Percentiles rank a stretch among this genome's conserved stretches.
Evolutionary conservation across 2,888 invertebrate genomes (phyloP).

Genomic region (Tupiocoris notatus): DNA sequence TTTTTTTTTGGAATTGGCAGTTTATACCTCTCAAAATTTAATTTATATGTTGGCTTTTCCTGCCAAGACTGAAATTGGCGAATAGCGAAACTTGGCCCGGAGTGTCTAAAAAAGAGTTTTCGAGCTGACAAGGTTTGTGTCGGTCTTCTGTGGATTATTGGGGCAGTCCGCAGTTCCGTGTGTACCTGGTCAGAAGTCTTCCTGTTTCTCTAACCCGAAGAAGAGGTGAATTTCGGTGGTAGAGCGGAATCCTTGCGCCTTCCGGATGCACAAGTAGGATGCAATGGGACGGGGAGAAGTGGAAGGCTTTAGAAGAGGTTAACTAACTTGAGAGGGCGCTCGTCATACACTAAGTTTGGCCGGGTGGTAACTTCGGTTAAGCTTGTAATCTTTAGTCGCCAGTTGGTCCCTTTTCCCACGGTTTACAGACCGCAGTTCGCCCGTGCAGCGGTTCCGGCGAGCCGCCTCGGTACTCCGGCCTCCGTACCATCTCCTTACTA

Average conservation of each 20-base stretch:
- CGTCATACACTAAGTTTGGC: slow-evolving; percentile 41
- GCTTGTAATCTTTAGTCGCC: slow-evolving; percentile 43
- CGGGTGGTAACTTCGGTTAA: slow-evolving; percentile 37
- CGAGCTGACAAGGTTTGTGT: not conserved
- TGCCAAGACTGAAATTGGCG: too few relatives aligned
- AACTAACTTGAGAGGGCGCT: slow-evolving; percentile 36
- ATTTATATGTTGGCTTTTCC: too few relatives aligned
- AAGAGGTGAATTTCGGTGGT: not conserved
- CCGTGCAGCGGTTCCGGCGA: slow-evolving; percentile 1
- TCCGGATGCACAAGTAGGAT: not conserved
- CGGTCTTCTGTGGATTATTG: not conserved
- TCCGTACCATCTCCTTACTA: not conserved
- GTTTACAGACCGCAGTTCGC: slow-evolving; percentile 32
- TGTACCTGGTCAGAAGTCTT: not conserved
- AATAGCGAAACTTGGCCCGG: too few relatives aligned
- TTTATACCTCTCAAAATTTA: too few relatives aligned
- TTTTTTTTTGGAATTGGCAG: too few relatives aligned
- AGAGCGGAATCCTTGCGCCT: not conserved
- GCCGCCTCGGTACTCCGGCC: not conserved
- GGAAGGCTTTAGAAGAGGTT: not conserved
- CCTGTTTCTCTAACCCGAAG: not conserved
- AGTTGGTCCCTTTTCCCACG: slow-evolving; percentile 43
- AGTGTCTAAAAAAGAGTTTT: not conserved
- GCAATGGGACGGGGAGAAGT: not conserved
- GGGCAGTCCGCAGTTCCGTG: not conserved